These are phyloP conservation scores for Hypomecis atomaria DNA, from an alignment of 2,888 invertebrate genomes.

Conservation along the genomic window DNA sequence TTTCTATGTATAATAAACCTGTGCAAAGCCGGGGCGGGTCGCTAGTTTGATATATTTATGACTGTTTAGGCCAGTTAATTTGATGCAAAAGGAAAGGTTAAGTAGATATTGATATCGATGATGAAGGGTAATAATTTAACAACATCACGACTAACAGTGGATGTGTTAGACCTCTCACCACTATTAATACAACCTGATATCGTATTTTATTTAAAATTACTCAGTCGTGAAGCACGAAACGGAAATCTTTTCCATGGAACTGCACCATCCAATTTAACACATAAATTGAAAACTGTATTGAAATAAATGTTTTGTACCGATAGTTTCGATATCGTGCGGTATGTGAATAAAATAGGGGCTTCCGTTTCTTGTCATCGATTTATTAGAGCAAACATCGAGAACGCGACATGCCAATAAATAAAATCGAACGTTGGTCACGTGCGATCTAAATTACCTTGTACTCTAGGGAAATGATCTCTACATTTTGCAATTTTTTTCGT, in stretches of 20 bases:
- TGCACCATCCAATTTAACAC: not conserved
- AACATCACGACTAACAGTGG: too few species aligned
- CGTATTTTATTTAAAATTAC: too few species aligned
- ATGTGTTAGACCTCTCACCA: too few species aligned
- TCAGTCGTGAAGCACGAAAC: not conserved
- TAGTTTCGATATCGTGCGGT: slow-evolving; percentile 12
- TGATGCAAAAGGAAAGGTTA: too few species aligned
- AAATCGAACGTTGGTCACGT: slow-evolving; percentile 17
- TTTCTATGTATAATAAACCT: too few species aligned
- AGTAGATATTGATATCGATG: too few species aligned
- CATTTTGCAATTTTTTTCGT: slow-evolving; percentile 12
- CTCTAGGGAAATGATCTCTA: slow-evolving; percentile 24
- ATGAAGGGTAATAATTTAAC: too few species aligned
- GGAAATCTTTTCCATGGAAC: slow-evolving; percentile 1
- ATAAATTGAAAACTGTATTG: not conserved
- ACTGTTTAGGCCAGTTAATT: too few species aligned
- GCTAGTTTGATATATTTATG: too few species aligned
- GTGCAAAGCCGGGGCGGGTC: too few species aligned
- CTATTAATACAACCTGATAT: too few species aligned
- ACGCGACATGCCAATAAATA: slow-evolving; percentile 10
- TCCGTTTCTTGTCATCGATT: slow-evolving; percentile 23
- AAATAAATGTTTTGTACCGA: not conserved
- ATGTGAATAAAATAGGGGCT: slow-evolving; percentile 17
- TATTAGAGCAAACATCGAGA: slow-evolving; percentile 15
- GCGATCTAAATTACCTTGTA: slow-evolving; percentile 21